Base-by-base conservation (phyloP, 2,888 invertebrate species). In the Tenthredo amoena region DNA sequence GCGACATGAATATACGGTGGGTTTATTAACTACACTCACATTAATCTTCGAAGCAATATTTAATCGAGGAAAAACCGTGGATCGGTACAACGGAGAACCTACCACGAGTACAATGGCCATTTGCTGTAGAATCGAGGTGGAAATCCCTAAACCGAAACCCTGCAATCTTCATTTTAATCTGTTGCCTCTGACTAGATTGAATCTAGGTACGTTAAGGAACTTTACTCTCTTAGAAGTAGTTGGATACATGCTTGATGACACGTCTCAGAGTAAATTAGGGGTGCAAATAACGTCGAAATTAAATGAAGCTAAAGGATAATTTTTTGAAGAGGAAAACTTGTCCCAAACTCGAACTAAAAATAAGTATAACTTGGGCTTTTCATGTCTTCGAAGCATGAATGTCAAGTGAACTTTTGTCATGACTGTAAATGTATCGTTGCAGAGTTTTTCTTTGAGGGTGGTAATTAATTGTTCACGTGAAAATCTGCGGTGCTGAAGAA, bases 91-190 rank as follows among this genome's bases (percentile, higher is more conserved):
- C 5, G 18, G 71, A 71, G 71, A 71, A 62, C 0, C n/a, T 26
- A 26, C 26, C 18, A 26, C 26, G 12, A 62, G 62, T 26, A 76
- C 26, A 47, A 21, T 43, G 74, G 47, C 43, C 21, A 74, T 74
- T 43, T 74, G 12, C 26, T 15, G 12, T 21, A 5, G 31, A 76
- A 76, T 55, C 9, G 21, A 31, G 34, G 21, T 18, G 21, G 3
- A 34, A 55, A 79, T 55, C 34, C 31, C 34, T 21, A 31, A 43
- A 37, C 55, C 37, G 7, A 55, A 79, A 79, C 21, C 21, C 34
- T 31, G 37, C 79, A 37, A 31, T 79, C 34, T 79, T 58, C 58
- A 79, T 79, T 79, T 58, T 58, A 37, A 79, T 79, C 37, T 31
- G 58, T 79, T 79, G 58, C n/a, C 34, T 79, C 79, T 26, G 26